Base-by-base conservation (phyloP, 2,113 vertebrate species). In the Gracilinanus agilis region DNA sequence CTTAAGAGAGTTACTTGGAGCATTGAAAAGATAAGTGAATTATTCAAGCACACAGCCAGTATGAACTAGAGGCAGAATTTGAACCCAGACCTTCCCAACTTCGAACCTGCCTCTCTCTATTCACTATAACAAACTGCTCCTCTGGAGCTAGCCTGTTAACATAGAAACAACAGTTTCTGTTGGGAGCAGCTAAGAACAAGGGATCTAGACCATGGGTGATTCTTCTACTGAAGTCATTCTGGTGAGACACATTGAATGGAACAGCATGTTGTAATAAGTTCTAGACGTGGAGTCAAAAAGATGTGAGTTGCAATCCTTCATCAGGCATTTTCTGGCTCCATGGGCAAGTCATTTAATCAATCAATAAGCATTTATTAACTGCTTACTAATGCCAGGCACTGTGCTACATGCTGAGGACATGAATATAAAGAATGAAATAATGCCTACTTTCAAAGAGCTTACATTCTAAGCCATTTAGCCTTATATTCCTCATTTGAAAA, bases 221-320 rank as follows among this genome's bases (percentile, higher is more conserved):
- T 55, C 55, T 55, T 97, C 89, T 90, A 94, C 91, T 29, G 40
- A 49, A 95, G 24, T 0, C 49, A 61, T 54, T 94, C 89, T 29
- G 5, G 92, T 91, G 75, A 88, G 56, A 83, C 40, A 88, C n/a
- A 55, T 2, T 21, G 44, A 75, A 25, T 90, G 53, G 67, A 19
- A 21, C 24, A 53, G 24, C 44, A 90, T 44, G 27, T 27, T 53
- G 23, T 89, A 89, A 44, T 49, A 9, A 40, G 44, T 89, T 12
- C 23, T 25, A 23, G 29, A 27, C 21, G 10, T 34, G 34, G 34
- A 83, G 16, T 83, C 34, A 83, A 16, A 75, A 75, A 13, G 67
- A 40, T 40, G 3, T 9, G 1, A n/a, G 40, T 21, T 83, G 67
- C 6, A n/a, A 23, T 21, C 5, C 67, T 7, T 5, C n/a, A 16